Conservation (phyloP, 2,113 vertebrate species). For the Atherinomorus stipes region DNA sequence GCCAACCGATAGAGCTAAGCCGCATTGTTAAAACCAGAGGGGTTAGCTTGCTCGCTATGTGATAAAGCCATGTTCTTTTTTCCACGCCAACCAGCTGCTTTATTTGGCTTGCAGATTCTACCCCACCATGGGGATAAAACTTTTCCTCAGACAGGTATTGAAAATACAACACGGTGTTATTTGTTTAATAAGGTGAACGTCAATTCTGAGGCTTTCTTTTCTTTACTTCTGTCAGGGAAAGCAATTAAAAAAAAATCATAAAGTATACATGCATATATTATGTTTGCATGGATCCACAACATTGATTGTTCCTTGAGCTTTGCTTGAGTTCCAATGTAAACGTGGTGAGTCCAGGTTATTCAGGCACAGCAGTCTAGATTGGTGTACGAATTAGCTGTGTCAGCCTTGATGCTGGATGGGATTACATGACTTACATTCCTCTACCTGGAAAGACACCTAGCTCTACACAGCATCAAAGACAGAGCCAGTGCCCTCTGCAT, state of each 20-base stretch:
- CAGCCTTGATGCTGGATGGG: conserved; percentile 64
- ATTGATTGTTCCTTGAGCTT: conserved; percentile 43
- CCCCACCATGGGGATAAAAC: conserved; percentile 38
- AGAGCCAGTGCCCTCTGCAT: conserved; percentile 11
- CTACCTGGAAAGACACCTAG: conserved; percentile 42
- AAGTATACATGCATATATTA: conserved; percentile 39
- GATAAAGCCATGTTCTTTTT: conserved; percentile 47
- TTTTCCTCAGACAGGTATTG: conserved; percentile 33
- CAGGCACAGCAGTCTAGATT: conserved; percentile 76
- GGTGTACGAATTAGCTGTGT: conserved; percentile 76
- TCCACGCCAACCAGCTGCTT: conserved; percentile 34
- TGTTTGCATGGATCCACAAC: conserved; percentile 59
- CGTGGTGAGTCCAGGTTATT: conserved; percentile 54
- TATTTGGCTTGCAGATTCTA: conserved; percentile 45
- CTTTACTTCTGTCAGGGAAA: conserved; percentile 34
- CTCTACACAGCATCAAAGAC: conserved; percentile 34
- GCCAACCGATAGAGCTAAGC: conserved; percentile 19
- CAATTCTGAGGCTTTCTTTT: conserved; percentile 43
- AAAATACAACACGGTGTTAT: conserved; percentile 9
- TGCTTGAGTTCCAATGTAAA: conserved; percentile 84
- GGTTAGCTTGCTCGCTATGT: conserved; percentile 16
- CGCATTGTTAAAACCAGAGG: conserved; percentile 30
- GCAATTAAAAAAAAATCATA: conserved; percentile 17
- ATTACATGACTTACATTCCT: conserved; percentile 32
- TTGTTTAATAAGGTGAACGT: conserved; percentile 44